Base-by-base conservation (phyloP, 2,888 invertebrate species). In the Drosophila monieri region DNA sequence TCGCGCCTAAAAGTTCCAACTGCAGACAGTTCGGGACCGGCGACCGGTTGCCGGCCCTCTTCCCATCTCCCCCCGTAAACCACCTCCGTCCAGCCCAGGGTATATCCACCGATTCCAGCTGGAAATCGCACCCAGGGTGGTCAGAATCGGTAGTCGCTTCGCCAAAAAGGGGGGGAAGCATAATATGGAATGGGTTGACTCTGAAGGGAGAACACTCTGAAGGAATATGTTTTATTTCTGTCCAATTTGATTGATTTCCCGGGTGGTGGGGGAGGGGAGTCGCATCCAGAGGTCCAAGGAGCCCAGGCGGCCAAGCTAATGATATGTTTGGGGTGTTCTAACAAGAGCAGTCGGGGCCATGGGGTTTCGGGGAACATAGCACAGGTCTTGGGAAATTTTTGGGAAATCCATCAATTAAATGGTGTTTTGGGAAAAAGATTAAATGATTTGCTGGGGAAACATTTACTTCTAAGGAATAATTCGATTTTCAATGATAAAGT, bases 11-110 rank as follows among this genome's bases (percentile, higher is more conserved):
- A 74, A 54, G 52, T 55, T 59, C 68, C 57, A 74, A 58, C 61
- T 77, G 72, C 56, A 85, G 86, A 77, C 75, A 74, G 74, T 49
- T 65, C 77, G 85, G 83, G 78, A 69, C 79, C 77, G 67, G 59
- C 49, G 65, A 85, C 81, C 76, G 74, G 76, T 78, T 76, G 76
- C 64, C 65, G 14, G 35, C 35, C 35, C 35, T 39, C 52, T 43
- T 43, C 64, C 25, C 59, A 27, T 15, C 15, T 18, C 30, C 27
- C 27, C n/a, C 10, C 21, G 21, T 5, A 8, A 1, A 0, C 15
- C 23, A 12, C 43, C 43, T 21, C 21, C 9, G 10, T 8, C 15
- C 39, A 15, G 8, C 15, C 15, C 39, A 39, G 15, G 9, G 8
- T 14, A 18, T 39, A 18, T n/a, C 49, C 18, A 23, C 30, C 39